These are phyloP conservation scores for Synergus umbraculus DNA, from an alignment of 2,888 invertebrate species.

Conservation along the genomic window DNA sequence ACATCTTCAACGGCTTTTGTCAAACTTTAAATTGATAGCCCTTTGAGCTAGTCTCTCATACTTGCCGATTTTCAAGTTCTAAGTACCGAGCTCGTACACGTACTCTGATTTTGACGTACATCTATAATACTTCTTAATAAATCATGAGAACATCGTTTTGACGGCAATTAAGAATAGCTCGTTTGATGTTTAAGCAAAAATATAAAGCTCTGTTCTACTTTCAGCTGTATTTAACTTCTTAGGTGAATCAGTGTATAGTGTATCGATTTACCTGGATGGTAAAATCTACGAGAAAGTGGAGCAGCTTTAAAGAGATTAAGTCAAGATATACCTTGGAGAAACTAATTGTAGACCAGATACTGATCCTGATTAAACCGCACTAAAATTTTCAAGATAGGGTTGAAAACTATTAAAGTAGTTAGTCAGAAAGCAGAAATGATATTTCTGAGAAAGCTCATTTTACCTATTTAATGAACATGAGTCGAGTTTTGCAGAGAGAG, in stretches of 20 bases:
- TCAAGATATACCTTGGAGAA: constrained; percentile 13
- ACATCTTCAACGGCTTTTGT: constrained; percentile 23
- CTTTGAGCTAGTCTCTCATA: constrained; percentile 1
- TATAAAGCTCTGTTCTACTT: background rate
- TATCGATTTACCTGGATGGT: background rate
- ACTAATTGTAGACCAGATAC: background rate
- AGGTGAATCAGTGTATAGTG: background rate
- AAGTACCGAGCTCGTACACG: constrained; percentile 2
- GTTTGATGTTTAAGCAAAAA: background rate
- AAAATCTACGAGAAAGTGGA: constrained; percentile 12
- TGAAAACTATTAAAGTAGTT: background rate
- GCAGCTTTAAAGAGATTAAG: background rate
- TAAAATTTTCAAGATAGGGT: background rate
- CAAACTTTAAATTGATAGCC: constrained; percentile 29
- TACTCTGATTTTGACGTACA: background rate
- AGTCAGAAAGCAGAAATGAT: background rate
- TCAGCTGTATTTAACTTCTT: background rate
- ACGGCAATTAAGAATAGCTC: too few relatives aligned
- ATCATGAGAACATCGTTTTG: background rate
- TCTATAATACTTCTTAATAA: background rate
- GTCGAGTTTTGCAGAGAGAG: background rate
- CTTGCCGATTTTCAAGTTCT: background rate
- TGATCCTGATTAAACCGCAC: background rate
- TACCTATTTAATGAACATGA: background rate
- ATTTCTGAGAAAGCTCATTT: background rate